A percentile compares a stretch with the other conserved stretches of the same genome.
Evolutionary conservation across 2,797 vertebrate species (phyloP).

Genomic region (Poecilia wingei): DNA sequence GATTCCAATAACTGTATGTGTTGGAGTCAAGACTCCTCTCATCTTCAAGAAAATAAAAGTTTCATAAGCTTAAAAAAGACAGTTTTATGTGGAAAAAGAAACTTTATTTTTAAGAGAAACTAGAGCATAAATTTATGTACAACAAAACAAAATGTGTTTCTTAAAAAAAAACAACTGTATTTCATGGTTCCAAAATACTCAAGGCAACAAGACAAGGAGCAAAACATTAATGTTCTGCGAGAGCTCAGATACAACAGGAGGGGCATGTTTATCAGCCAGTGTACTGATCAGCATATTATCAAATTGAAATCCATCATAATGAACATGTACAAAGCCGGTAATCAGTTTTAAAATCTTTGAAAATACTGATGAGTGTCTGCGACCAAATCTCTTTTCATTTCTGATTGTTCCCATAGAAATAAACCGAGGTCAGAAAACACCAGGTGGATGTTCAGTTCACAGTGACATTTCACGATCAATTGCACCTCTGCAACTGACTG

Average conservation of each 20-base stretch:
- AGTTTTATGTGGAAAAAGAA: not conserved
- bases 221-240: slow-evolving; percentile 12
- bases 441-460: not conserved
- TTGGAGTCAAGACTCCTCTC: not conserved
- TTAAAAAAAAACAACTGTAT: not conserved
- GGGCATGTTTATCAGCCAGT: slow-evolving; percentile 12
- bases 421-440: slow-evolving; percentile 2
- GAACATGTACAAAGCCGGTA: slow-evolving; percentile 15
- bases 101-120: slow-evolving; percentile 66
- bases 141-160: slow-evolving; percentile 25
- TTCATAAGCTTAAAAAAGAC: slow-evolving; percentile 39
- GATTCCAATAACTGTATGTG: not conserved
- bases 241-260: not conserved
- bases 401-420: not conserved
- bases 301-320: slow-evolving; percentile 20
- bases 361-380: slow-evolving; percentile 4
- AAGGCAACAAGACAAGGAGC: slow-evolving; percentile 15
- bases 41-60: not conserved
- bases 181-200: slow-evolving; percentile 13
- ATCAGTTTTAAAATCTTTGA: slow-evolving; percentile 7
- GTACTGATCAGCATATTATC: slow-evolving; percentile 3
- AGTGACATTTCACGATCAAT: not conserved
- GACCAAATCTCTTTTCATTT: not conserved
- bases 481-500: not conserved
- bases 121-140: slow-evolving; percentile 39